Base-by-base conservation (phyloP, 2,888 invertebrate genomes). In the Octonoba sinensis region DNA sequence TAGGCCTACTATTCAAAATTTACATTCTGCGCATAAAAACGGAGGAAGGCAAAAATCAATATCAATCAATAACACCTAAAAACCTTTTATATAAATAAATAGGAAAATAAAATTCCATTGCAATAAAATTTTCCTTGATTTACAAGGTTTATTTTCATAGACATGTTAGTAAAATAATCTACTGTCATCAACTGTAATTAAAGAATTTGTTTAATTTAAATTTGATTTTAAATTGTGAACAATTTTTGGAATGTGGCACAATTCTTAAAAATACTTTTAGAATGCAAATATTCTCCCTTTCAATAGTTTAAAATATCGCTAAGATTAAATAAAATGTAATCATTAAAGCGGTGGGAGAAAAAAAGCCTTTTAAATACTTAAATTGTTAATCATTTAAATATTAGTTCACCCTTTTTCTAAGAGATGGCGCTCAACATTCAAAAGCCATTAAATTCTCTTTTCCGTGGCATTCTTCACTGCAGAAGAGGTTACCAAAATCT, bases 1-100 rank as follows among this genome's bases (percentile, higher is more conserved):
- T 81, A 81, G 54, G 79, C 79, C 79, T 81, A 81, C 46, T 81
- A 51, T 73, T 70, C 65, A 64, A 78, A 78, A 78, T 83, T 83
- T 83, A 83, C 83, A 83, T 83, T 74, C 83, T 83, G 83, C 83
- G 83, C 83, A 83, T 83, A 83, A 78, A 83, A 83, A 78, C 64
- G 70, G 81, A 81, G 81, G 57, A 75, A 47, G 75, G 18, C n/a
- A 74, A 77, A 72, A 78, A 83, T 83, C 83, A 60, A 83, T 83
- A 78, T 27, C 70, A 77, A 83, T 83, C 75, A 73, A 83, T 74
- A 76, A 56, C n/a, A 8, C 18, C 18, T 18, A 44, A 62, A 62
- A 62, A 62, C n/a, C 4, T 62, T 36, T 36, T 6, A 36, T 11
- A 36, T 62, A 44, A 62, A 24, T 2, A 8, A 12, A 62, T 8